Evolutionary conservation across 1,140 invertebrate species (phyloP).

Genomic region (Steinernema khuongi): DNA sequence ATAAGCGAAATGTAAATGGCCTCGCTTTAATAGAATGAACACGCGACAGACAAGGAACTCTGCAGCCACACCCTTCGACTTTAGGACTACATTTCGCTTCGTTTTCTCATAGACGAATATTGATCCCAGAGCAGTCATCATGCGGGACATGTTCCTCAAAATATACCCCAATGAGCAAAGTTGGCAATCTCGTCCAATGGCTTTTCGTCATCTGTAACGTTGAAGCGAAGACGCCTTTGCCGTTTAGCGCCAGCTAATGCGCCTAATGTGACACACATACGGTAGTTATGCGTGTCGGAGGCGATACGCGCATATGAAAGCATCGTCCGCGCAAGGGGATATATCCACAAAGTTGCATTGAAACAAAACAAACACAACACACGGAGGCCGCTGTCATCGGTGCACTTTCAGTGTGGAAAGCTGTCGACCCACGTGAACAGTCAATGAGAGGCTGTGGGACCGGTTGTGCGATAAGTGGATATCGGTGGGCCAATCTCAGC

Average conservation of each 20-base stretch:
- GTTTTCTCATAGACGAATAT: neutral
- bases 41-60: neutral
- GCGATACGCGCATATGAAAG: no score
- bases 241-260: neutral
- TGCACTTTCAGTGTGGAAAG: neutral
- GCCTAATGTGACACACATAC: neutral
- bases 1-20: neutral
- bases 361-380: neutral
- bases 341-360: neutral
- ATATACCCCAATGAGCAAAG: neutral
- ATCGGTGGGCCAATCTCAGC: neutral
- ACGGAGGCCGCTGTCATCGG: neutral
- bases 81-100: neutral
- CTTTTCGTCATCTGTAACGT: neutral
- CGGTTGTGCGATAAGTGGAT: neutral
- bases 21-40: neutral
- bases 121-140: conserved; percentile 16
- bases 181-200: conserved; percentile 5
- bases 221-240: neutral
- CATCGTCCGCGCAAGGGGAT: no score
- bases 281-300: no score
- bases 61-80: neutral
- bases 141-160: neutral
- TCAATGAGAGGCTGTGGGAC: neutral
- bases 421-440: neutral